These are phyloP conservation scores for Podargus strigoides DNA, from an alignment of 2,797 vertebrate species.

Conservation along the genomic window DNA sequence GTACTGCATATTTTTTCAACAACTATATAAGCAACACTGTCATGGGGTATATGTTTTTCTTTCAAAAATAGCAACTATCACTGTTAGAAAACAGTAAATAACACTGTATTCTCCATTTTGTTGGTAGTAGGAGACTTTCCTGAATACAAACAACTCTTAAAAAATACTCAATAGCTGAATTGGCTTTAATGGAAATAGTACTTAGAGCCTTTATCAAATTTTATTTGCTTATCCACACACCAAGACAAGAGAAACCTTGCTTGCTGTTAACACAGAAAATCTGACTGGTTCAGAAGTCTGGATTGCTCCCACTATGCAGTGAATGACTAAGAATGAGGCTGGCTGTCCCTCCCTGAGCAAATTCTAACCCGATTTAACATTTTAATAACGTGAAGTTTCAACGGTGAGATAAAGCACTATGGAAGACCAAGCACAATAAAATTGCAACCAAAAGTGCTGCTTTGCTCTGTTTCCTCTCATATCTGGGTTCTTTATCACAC, in stretches of 20 bases:
- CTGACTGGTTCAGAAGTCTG: not conserved
- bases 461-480: not conserved
- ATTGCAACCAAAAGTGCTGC: not conserved
- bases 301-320: not conserved
- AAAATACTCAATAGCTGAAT: not conserved
- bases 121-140: not conserved
- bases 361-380: not conserved
- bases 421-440: accelerated
- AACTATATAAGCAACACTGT: constrained; percentile 6
- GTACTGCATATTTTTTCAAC: not conserved
- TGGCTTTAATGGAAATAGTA: not conserved
- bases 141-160: not conserved
- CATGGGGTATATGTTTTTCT: not conserved
- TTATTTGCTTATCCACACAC: not conserved
- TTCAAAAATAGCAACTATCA: not conserved
- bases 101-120: not conserved
- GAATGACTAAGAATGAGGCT: not conserved
- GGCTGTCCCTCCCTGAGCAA: not conserved
- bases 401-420: not conserved
- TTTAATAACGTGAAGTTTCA: not conserved
- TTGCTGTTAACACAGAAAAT: not conserved
- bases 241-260: not conserved
- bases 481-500: not conserved
- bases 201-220: not conserved
- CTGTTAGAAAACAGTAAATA: not conserved